A percentile compares a stretch with the other conserved stretches of the same genome.
Evolutionary conservation across 2,797 vertebrate genomes (phyloP).

Genomic region (Enteromius mattozi): DNA sequence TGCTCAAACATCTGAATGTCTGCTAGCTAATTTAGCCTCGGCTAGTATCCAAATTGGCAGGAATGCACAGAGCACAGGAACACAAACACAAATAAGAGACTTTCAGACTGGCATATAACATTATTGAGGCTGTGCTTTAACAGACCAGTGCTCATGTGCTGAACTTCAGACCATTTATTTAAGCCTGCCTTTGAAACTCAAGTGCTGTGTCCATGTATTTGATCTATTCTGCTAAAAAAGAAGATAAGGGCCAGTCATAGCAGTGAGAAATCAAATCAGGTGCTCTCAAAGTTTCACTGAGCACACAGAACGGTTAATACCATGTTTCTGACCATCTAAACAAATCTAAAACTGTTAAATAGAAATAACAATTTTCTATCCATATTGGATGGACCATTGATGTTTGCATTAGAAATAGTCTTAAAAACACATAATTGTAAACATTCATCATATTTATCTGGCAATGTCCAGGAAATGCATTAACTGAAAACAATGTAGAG

Average conservation of each 20-base stretch:
- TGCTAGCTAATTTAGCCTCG: constrained; percentile 20
- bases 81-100: constrained; percentile 2
- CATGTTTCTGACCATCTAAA: neutral
- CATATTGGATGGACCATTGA: neutral
- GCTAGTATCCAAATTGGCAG: constrained; percentile 47
- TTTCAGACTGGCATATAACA: constrained; percentile 8
- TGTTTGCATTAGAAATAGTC: neutral
- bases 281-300: neutral
- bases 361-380: neutral
- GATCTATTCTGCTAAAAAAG: constrained; percentile 11
- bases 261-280: neutral
- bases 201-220: constrained; percentile 29
- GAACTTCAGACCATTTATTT: constrained; percentile 26
- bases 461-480: neutral
- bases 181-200: constrained; percentile 14
- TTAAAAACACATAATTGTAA: neutral
- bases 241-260: neutral
- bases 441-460: neutral
- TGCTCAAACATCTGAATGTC: constrained; percentile 10
- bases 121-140: constrained; percentile 9
- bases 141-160: neutral
- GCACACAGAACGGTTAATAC: neutral
- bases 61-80: constrained; percentile 3
- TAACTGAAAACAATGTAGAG: neutral
- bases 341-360: neutral